Percentiles rank a stretch among this genome's conserved stretches.
These are phyloP conservation scores for Cotesia chilonis DNA, from an alignment of 1,140 invertebrate genomes.

Conservation along the genomic window DNA sequence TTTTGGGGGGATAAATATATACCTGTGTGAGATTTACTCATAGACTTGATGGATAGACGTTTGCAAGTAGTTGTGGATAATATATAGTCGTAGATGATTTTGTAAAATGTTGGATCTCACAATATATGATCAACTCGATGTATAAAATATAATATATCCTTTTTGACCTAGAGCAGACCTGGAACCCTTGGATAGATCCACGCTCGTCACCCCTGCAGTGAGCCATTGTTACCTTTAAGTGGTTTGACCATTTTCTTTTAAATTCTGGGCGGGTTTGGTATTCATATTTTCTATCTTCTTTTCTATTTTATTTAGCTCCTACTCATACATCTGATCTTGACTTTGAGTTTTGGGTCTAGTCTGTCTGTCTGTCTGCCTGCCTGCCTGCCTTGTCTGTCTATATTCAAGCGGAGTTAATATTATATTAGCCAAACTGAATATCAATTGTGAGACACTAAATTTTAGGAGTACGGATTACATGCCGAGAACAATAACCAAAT, in stretches of 20 bases:
- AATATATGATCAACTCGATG: too few relatives aligned
- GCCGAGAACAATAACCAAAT: conserved; percentile 34
- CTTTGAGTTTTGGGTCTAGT: not conserved
- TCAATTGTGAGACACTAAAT: too few relatives aligned
- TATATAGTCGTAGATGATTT: conserved; percentile 11
- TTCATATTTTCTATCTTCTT: conserved; percentile 32
- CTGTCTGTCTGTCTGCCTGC: too few relatives aligned
- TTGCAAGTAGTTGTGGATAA: too few relatives aligned
- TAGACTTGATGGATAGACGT: too few relatives aligned
- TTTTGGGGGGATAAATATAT: not conserved
- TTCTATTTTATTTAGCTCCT: conserved; percentile 24
- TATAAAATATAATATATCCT: not conserved
- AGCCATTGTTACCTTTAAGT: conserved; percentile 54
- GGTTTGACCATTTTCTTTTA: conserved; percentile 47
- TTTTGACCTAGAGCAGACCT: conserved; percentile 28
- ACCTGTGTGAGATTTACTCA: not conserved
- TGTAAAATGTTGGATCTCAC: conserved; percentile 21
- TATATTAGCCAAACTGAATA: too few relatives aligned
- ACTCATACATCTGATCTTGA: not conserved
- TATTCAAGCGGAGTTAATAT: too few relatives aligned
- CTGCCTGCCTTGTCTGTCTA: too few relatives aligned
- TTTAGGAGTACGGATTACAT: conserved; percentile 35
- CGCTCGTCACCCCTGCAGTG: conserved; percentile 33
- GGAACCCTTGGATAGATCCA: conserved; percentile 34
- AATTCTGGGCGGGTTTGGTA: conserved; percentile 49